Percentiles rank a stretch among this genome's conserved stretches.
Conservation (phyloP, 2,113 vertebrate genomes). For the Phyllostomus discolor region DNA sequence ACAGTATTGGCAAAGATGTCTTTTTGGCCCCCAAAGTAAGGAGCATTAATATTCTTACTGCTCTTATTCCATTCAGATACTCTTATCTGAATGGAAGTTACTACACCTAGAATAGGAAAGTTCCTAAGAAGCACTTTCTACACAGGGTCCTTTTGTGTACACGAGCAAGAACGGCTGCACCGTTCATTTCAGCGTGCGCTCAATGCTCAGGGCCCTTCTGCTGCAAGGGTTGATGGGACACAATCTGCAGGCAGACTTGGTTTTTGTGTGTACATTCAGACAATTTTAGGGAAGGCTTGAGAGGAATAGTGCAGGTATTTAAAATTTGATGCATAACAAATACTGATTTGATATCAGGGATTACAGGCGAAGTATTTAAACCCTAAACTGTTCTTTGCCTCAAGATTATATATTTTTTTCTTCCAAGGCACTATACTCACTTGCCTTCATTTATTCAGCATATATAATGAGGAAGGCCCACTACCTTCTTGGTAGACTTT, state of each 20-base stretch:
- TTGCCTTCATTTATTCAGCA: neutral
- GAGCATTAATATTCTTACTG: neutral
- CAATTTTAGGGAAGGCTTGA: neutral
- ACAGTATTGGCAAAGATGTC: neutral
- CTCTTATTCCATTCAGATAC: neutral
- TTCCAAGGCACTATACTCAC: neutral
- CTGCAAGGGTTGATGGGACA: neutral
- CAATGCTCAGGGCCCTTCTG: neutral
- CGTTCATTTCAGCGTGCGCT: neutral
- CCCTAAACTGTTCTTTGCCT: neutral
- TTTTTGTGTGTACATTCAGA: neutral
- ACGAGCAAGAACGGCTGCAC: neutral
- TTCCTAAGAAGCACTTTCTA: neutral
- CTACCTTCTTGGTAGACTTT: neutral
- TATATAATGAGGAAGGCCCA: neutral
- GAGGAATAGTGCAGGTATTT: neutral
- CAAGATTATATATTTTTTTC: neutral
- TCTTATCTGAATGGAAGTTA: neutral
- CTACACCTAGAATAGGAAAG: neutral
- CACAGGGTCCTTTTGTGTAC: neutral
- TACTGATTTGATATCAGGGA: neutral
- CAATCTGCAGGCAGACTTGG: neutral
- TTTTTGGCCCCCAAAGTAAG: neutral
- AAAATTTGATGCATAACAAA: neutral
- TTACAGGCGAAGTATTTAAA: neutral